Conservation (phyloP, 2,113 vertebrate species). For the Sinocyclocheilus grahami region DNA sequence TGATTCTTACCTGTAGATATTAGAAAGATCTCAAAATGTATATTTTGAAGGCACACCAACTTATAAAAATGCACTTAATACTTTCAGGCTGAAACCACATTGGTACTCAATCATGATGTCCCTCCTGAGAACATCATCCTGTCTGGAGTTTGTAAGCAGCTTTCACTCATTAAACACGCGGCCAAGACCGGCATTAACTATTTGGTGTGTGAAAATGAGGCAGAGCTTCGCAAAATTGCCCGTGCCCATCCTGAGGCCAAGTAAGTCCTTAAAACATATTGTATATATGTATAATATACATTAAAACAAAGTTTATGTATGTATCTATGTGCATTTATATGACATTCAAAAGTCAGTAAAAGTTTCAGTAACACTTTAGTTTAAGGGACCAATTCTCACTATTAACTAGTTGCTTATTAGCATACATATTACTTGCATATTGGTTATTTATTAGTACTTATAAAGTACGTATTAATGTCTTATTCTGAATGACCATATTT, state of each 20-base stretch:
- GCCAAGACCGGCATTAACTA: conserved; percentile 89
- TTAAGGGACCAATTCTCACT: not conserved
- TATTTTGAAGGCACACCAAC: not conserved
- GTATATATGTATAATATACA: not conserved
- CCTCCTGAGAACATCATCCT: conserved; percentile 92
- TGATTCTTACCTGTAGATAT: not conserved
- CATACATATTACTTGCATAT: too few relatives aligned
- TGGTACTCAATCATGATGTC: conserved; percentile 89
- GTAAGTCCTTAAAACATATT: conserved; percentile 78
- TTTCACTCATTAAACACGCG: conserved; percentile 92
- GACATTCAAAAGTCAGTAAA: too few relatives aligned
- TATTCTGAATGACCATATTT: too few relatives aligned
- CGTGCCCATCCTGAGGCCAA: conserved; percentile 88
- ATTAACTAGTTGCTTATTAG: not conserved
- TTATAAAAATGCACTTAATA: not conserved
- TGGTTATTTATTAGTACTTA: too few relatives aligned
- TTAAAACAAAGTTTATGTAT: too few relatives aligned
- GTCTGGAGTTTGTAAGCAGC: conserved; percentile 93
- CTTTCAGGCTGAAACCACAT: conserved; percentile 86
- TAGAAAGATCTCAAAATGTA: not conserved
- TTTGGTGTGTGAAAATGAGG: conserved; percentile 91
- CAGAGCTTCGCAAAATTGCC: conserved; percentile 92
- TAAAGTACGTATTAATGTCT: too few relatives aligned
- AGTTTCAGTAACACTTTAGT: not conserved
- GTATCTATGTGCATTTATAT: not conserved